A percentile compares a stretch with the other conserved stretches of the same genome.
Conservation (phyloP, 2,797 vertebrate species). For the Nyctalus aviator region DNA sequence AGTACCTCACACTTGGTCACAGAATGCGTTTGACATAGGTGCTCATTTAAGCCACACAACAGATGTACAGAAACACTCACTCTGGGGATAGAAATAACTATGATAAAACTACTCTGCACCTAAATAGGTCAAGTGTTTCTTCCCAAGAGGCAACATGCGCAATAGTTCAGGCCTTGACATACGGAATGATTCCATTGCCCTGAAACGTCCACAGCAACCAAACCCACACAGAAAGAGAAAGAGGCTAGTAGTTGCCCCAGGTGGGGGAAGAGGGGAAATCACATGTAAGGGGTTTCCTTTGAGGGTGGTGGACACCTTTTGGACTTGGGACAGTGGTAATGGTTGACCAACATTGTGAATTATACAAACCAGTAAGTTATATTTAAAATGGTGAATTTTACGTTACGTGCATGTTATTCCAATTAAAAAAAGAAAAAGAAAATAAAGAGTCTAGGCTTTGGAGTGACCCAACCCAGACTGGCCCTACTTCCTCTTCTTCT, state of each 20-base stretch:
- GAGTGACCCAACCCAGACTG: background rate
- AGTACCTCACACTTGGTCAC: background rate
- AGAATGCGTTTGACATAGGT: background rate
- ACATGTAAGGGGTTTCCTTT: background rate
- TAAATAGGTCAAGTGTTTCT: background rate
- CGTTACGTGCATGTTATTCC: background rate
- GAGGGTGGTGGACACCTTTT: background rate
- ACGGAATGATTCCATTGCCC: background rate
- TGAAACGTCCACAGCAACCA: background rate
- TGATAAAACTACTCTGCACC: background rate
- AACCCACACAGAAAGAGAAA: background rate
- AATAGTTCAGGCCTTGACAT: background rate
- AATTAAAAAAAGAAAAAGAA: background rate
- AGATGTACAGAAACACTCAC: background rate
- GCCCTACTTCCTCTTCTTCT: background rate
- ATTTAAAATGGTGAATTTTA: background rate
- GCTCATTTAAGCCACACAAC: conserved; percentile 19
- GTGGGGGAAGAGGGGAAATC: fast-evolving
- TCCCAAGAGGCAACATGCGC: background rate
- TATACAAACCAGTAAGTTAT: background rate
- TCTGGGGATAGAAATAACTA: background rate
- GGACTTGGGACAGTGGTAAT: background rate
- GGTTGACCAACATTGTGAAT: background rate
- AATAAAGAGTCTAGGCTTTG: background rate
- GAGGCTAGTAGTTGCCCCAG: background rate